These are phyloP conservation scores for Gastrophryne carolinensis DNA, from an alignment of 2,797 vertebrate genomes.

Conservation along the genomic window DNA sequence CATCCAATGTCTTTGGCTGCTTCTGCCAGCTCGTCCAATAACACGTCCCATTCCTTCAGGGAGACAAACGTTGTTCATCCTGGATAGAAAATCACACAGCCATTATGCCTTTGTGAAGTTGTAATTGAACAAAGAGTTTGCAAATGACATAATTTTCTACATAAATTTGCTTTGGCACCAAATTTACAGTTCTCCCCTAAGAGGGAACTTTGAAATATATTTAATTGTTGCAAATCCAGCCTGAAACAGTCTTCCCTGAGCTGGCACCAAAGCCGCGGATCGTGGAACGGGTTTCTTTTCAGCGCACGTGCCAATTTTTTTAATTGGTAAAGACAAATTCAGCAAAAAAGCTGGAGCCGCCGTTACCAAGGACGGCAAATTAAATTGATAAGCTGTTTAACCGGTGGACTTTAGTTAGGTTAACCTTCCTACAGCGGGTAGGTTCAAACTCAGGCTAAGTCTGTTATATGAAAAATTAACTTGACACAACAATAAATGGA, in stretches of 20 bases:
- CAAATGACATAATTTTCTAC: not conserved
- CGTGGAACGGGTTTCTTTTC: not conserved
- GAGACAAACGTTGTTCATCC: not conserved
- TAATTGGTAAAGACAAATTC: not conserved
- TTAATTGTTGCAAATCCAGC: not conserved
- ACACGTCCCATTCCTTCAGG: no score
- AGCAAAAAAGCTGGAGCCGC: not conserved
- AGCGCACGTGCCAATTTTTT: not conserved
- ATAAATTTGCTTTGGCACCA: not conserved
- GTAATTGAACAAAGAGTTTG: not conserved
- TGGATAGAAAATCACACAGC: not conserved
- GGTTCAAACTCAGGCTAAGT: not conserved
- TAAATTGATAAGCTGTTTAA: not conserved
- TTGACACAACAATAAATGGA: no score
- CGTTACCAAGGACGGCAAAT: not conserved
- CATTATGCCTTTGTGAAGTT: not conserved
- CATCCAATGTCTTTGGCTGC: no score
- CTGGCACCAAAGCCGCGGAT: not conserved
- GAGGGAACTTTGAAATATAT: not conserved
- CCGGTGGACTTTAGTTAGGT: not conserved
- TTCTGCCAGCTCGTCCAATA: no score
- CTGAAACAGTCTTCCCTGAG: not conserved
- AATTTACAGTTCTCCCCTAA: not conserved
- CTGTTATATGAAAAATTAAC: not conserved
- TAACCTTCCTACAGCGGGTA: not conserved